phyloP scores from a whole-genome alignment of 2,113 vertebrate species.

The Parotia lawesii region DNA sequence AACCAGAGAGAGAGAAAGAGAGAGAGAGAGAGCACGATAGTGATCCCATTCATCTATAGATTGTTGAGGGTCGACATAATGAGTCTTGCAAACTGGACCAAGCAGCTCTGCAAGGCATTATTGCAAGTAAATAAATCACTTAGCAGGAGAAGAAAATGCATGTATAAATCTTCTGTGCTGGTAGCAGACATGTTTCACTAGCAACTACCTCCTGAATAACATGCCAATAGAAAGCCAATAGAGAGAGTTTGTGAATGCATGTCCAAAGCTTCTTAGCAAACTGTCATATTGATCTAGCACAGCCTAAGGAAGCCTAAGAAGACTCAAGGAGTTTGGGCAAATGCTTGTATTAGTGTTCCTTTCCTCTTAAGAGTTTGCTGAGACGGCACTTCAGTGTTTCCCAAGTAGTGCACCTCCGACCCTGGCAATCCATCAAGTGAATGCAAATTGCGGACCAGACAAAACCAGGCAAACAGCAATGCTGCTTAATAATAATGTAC shows the following conservation, averaged over 20 bases:
- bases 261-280: conserved; percentile 69
- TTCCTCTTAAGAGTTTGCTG: conserved; percentile 79
- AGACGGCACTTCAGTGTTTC: conserved; percentile 81
- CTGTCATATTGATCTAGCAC: conserved; percentile 81
- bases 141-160: conserved; percentile 58
- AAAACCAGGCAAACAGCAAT: conserved; percentile 83
- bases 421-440: conserved; percentile 81
- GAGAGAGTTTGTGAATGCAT: conserved; percentile 66
- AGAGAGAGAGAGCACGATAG: neutral
- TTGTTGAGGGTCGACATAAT: conserved; percentile 57
- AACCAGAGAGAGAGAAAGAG: neutral
- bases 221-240: conserved; percentile 21
- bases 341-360: conserved; percentile 68
- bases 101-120: conserved; percentile 57
- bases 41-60: conserved; percentile 10
- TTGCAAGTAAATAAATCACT: conserved; percentile 68
- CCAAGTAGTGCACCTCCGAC: conserved; percentile 80
- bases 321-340: conserved; percentile 78
- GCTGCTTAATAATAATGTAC: conserved; percentile 74
- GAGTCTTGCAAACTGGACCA: conserved; percentile 61
- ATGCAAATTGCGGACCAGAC: conserved; percentile 78
- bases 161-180: conserved; percentile 55
- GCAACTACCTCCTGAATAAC: conserved; percentile 43
- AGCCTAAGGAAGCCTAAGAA: conserved; percentile 52
- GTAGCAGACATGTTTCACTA: conserved; percentile 53